Percentiles rank a stretch among this genome's conserved stretches.
phyloP scores from a whole-genome alignment of 2,113 vertebrate genomes.

The Dolichotis patagonum region DNA sequence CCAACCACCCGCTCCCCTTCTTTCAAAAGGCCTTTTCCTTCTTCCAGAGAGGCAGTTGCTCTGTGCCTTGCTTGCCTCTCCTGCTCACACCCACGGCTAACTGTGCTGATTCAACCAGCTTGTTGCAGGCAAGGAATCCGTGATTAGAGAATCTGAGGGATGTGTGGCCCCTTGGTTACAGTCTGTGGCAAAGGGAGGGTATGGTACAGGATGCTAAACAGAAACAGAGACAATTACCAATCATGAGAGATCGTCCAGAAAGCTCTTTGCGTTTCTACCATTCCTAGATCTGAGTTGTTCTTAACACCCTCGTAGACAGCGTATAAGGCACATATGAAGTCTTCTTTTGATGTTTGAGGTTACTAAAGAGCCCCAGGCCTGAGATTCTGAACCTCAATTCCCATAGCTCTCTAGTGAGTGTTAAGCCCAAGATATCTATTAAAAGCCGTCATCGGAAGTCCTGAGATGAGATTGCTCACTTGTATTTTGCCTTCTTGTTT shows the following conservation, averaged over 20 bases:
- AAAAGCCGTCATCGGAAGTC: background rate
- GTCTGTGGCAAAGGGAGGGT: background rate
- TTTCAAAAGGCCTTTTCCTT: background rate
- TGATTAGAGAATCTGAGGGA: background rate
- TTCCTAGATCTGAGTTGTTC: background rate
- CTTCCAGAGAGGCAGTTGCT: background rate
- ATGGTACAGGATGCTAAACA: background rate
- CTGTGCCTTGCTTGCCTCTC: background rate
- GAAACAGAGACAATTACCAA: background rate
- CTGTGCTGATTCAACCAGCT: background rate
- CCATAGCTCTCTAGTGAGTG: background rate
- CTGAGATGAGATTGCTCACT: background rate
- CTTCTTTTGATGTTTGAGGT: background rate
- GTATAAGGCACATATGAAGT: background rate
- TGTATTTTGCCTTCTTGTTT: slow-evolving; percentile 23
- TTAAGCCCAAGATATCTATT: background rate
- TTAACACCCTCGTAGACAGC: background rate
- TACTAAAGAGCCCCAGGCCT: background rate
- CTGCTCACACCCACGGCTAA: background rate
- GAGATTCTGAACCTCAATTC: background rate
- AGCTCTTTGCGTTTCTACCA: background rate
- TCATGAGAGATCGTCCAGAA: background rate
- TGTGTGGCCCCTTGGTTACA: background rate
- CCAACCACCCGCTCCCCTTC: background rate
- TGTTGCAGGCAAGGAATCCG: background rate